Percentiles rank a stretch among this genome's conserved stretches.
Conservation (phyloP, 2,113 vertebrate genomes). For the Sprattus sprattus region DNA sequence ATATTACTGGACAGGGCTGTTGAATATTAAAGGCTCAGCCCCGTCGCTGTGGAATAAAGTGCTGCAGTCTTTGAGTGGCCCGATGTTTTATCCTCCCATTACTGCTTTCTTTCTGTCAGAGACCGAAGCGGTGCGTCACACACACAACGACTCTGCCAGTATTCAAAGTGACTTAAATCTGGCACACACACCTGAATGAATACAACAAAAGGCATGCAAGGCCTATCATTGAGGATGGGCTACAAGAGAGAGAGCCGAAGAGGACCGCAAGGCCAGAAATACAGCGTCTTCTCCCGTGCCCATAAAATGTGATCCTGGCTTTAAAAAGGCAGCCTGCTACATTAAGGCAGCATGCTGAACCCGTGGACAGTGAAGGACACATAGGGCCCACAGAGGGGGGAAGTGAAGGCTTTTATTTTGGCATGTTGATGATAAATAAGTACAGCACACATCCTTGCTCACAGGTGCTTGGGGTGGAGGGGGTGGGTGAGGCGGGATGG, state of each 20-base stretch:
- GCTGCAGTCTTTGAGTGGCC: neutral
- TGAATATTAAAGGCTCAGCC: neutral
- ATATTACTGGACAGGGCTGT: neutral
- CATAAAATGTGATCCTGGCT: slow-evolving; percentile 61
- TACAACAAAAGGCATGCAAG: slow-evolving; percentile 51
- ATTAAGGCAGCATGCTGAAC: slow-evolving; percentile 55
- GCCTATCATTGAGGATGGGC: slow-evolving; percentile 28
- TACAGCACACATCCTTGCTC: slow-evolving; percentile 20
- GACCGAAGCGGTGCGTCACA: slow-evolving; percentile 55
- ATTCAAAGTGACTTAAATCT: slow-evolving; percentile 58
- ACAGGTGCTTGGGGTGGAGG: slow-evolving; percentile 31
- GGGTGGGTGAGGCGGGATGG: too few species aligned
- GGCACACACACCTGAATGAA: slow-evolving; percentile 56
- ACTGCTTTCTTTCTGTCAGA: neutral
- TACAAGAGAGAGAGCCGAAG: slow-evolving; percentile 39
- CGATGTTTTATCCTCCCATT: neutral
- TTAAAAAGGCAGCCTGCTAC: too few species aligned
- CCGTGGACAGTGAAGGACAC: slow-evolving; percentile 46
- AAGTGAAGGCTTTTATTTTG: slow-evolving; percentile 47
- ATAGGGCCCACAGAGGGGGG: slow-evolving; percentile 42
- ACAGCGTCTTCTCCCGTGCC: slow-evolving; percentile 51
- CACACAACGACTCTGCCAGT: slow-evolving; percentile 50
- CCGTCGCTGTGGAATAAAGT: neutral
- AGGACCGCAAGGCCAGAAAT: slow-evolving; percentile 36
- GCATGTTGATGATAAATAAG: slow-evolving; percentile 28